A percentile compares a stretch with the other conserved stretches of the same genome.
These are phyloP conservation scores for Nephotettix cincticeps DNA, from an alignment of 1,140 invertebrate genomes.

Conservation along the genomic window DNA sequence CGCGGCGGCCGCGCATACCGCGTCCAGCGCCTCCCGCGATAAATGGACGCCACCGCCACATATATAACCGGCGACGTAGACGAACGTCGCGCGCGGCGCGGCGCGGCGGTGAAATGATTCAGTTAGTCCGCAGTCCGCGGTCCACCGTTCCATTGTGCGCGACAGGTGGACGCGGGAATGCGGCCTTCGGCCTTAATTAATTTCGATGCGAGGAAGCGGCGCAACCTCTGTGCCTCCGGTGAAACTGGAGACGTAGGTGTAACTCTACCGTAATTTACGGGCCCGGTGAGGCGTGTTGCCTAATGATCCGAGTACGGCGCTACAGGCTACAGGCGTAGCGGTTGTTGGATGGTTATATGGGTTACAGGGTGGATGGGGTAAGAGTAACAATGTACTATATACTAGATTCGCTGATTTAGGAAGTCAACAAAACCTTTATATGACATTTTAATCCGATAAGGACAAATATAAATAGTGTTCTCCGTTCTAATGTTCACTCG, in stretches of 20 bases:
- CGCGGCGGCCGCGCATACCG: background rate
- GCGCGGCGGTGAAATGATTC: background rate
- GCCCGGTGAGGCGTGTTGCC: background rate
- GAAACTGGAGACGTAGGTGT: slow-evolving; percentile 4
- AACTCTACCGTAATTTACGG: slow-evolving; percentile 20
- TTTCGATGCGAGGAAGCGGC: slow-evolving; percentile 5
- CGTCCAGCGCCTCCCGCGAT: background rate
- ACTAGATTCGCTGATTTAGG: too few species aligned
- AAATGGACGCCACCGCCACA: slow-evolving; percentile 1
- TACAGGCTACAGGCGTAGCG: background rate
- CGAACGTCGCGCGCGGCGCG: background rate
- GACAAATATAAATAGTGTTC: too few species aligned
- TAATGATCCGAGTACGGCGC: slow-evolving; percentile 2
- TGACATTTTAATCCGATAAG: too few species aligned
- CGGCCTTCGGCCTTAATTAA: background rate
- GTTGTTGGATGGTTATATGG: too few species aligned
- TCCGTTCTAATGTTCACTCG: too few species aligned
- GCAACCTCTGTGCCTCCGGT: slow-evolving; percentile 10
- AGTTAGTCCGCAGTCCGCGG: background rate
- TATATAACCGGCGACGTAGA: slow-evolving; percentile 7
- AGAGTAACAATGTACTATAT: too few species aligned
- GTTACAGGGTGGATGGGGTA: too few species aligned
- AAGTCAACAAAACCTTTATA: too few species aligned
- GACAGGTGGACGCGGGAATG: background rate
- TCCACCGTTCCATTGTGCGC: slow-evolving; percentile 3